Evolutionary conservation across 2,113 vertebrate species (phyloP).

Genomic region (Oncorhynchus nerka): DNA sequence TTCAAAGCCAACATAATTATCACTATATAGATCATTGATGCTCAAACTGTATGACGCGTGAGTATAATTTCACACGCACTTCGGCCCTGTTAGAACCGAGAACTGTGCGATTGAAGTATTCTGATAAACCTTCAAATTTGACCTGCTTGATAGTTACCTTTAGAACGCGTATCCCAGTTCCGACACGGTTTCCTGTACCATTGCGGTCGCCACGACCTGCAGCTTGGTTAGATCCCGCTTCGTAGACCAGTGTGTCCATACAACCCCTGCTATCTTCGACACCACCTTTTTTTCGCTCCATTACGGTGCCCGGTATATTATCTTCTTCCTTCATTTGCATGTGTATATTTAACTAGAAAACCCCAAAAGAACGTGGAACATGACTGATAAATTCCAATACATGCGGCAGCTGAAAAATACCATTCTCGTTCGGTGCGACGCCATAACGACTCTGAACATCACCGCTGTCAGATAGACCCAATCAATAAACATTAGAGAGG

Average conservation of each 20-base stretch:
- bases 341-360: slow-evolving; percentile 28
- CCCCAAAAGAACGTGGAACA: slow-evolving; percentile 10
- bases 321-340: slow-evolving; percentile 77
- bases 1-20: neutral
- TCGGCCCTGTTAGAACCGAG: slow-evolving; percentile 41
- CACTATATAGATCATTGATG: slow-evolving; percentile 31
- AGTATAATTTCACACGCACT: slow-evolving; percentile 43
- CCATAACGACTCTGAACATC: slow-evolving; percentile 68
- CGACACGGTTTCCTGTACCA: slow-evolving; percentile 59
- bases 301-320: slow-evolving; percentile 39
- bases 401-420: slow-evolving; percentile 48
- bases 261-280: slow-evolving; percentile 68
- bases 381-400: slow-evolving; percentile 60
- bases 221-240: slow-evolving; percentile 57
- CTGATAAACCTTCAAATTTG: slow-evolving; percentile 2
- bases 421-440: slow-evolving; percentile 67
- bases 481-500: slow-evolving; percentile 75
- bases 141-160: slow-evolving; percentile 72
- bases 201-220: slow-evolving; percentile 65
- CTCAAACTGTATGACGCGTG: slow-evolving; percentile 18
- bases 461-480: slow-evolving; percentile 62
- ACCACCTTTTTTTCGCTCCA: slow-evolving; percentile 59
- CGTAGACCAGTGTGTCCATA: slow-evolving; percentile 64
- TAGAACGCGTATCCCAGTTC: slow-evolving; percentile 76
- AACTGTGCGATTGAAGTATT: slow-evolving; percentile 11